Conservation (phyloP, 2,113 vertebrate genomes). For the Xiphophorus hellerii region DNA sequence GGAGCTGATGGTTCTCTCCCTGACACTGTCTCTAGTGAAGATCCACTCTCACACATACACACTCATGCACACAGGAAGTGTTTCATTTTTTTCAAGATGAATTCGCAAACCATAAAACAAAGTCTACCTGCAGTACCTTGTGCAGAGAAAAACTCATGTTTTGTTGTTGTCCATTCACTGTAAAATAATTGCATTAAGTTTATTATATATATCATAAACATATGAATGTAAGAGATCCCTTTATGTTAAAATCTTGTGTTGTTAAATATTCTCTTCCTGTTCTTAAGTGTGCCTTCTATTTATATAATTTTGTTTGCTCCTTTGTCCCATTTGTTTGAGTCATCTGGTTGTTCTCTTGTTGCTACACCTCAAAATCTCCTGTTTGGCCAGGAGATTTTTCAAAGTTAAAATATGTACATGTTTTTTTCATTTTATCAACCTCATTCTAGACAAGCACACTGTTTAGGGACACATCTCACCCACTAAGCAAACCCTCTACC, state of each 20-base stretch:
- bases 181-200: background rate
- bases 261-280: background rate
- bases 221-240: background rate
- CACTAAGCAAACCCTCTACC: too few species aligned
- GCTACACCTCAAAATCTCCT: background rate
- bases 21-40: background rate
- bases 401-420: too few species aligned
- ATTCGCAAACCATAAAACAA: constrained; percentile 45
- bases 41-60: constrained; percentile 2
- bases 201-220: background rate
- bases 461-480: too few species aligned
- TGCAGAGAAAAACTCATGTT: background rate
- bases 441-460: too few species aligned
- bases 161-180: background rate
- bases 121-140: background rate
- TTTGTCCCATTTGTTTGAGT: background rate
- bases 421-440: too few species aligned
- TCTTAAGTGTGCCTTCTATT: background rate
- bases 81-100: constrained; percentile 35
- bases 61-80: constrained; percentile 50
- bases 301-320: background rate
- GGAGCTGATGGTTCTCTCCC: fast-evolving
- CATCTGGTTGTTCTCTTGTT: background rate
- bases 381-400: too few species aligned
- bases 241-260: background rate